Evolutionary conservation across 2,797 vertebrate species (phyloP).

Genomic region (Delichon dasypus): DNA sequence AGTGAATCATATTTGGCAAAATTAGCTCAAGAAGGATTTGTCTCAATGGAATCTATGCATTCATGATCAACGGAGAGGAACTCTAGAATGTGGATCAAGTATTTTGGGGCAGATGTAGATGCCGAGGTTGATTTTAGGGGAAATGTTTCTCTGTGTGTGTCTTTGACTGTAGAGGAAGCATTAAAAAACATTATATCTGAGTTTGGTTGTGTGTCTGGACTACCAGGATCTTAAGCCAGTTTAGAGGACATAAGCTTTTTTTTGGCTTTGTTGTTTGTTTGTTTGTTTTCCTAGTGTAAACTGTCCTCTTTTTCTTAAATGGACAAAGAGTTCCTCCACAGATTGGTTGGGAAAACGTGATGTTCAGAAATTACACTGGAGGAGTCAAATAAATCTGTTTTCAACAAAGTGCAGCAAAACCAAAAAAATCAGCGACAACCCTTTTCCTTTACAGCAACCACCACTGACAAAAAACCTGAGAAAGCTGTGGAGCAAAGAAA

Average conservation of each 20-base stretch:
- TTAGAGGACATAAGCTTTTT: background rate
- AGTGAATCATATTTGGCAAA: background rate
- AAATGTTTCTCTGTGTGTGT: background rate
- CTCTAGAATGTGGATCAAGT: background rate
- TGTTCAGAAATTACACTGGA: background rate
- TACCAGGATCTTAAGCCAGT: background rate
- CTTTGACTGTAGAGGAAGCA: background rate
- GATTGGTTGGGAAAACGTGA: background rate
- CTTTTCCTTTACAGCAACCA: background rate
- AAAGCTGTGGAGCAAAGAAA: background rate
- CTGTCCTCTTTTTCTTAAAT: background rate
- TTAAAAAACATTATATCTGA: background rate
- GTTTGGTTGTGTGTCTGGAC: background rate
- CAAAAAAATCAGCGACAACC: background rate
- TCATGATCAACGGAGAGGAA: background rate
- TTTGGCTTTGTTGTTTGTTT: background rate
- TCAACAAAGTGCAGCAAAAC: background rate
- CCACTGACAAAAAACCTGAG: background rate
- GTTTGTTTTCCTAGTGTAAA: background rate
- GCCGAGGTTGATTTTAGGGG: background rate
- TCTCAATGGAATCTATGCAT: background rate
- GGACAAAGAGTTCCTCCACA: background rate
- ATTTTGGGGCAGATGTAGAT: background rate
- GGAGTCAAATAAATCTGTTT: background rate
- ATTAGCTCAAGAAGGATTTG: background rate